Percentiles rank a stretch among this genome's conserved stretches.
Conservation (phyloP, 2,888 invertebrate species). For the Vanessa cardui region DNA sequence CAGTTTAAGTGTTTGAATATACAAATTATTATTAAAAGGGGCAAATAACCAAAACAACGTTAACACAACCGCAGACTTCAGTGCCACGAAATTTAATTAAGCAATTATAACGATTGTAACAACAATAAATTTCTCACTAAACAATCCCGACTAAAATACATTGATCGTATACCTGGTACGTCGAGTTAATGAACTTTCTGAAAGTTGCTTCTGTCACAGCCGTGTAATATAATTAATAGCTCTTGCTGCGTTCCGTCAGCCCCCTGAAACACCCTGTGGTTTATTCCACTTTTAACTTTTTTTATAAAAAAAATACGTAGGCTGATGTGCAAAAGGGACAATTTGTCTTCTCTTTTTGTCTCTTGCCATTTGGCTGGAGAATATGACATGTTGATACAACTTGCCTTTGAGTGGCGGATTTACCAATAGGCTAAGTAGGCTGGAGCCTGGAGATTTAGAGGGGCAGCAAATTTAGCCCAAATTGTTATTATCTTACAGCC, state of each 20-base stretch:
- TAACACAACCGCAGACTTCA: not conserved
- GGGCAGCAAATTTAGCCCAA: no score
- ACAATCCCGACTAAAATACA: slow-evolving; percentile 17
- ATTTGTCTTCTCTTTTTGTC: no score
- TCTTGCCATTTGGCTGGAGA: no score
- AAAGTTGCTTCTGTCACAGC: slow-evolving; percentile 56
- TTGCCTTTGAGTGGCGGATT: no score
- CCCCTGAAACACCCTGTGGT: slow-evolving; percentile 42
- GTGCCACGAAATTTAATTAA: slow-evolving; percentile 5
- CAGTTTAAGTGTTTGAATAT: no score
- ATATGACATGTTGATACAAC: no score
- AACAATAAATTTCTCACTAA: slow-evolving; percentile 19
- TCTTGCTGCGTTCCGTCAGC: slow-evolving; percentile 50
- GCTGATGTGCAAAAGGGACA: no score
- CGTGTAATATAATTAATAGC: slow-evolving; percentile 71
- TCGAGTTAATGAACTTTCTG: slow-evolving; percentile 49
- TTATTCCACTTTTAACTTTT: slow-evolving; percentile 46
- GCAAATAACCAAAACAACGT: not conserved
- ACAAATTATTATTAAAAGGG: not conserved
- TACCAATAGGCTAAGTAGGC: no score
- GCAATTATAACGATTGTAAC: slow-evolving; percentile 4
- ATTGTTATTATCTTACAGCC: no score
- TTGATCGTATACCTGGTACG: slow-evolving; percentile 20
- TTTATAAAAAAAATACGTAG: no score
- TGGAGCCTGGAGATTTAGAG: no score